These are phyloP conservation scores for Diachrysia chrysitis DNA, from an alignment of 2,888 invertebrate genomes.

Conservation along the genomic window DNA sequence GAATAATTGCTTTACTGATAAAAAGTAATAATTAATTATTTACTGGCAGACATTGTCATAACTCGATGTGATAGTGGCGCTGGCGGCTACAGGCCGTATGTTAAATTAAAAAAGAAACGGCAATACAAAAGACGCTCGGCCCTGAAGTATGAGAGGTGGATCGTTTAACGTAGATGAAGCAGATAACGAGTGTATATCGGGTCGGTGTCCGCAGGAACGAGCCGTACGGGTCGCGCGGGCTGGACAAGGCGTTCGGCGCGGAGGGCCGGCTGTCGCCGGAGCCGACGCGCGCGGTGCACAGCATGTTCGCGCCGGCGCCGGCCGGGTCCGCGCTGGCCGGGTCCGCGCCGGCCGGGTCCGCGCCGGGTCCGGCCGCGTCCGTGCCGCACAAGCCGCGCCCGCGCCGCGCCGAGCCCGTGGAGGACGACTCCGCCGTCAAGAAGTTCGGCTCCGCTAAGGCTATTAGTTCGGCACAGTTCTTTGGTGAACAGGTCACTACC, in stretches of 20 bases:
- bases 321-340: too few species aligned
- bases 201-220: slow-evolving; percentile 70
- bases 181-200: too few species aligned
- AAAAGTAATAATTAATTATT: too few species aligned
- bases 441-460: slow-evolving; percentile 99
- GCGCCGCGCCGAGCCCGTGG: slow-evolving; percentile 62
- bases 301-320: slow-evolving; percentile 77
- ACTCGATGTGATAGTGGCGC: too few species aligned
- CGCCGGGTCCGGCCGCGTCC: slow-evolving; percentile 28
- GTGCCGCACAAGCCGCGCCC: slow-evolving; percentile 35
- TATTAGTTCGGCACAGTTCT: slow-evolving; percentile 99
- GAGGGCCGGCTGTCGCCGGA: slow-evolving; percentile 77
- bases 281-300: slow-evolving; percentile 74
- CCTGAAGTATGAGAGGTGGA: too few species aligned
- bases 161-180: too few species aligned
- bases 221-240: slow-evolving; percentile 68
- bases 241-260: slow-evolving; percentile 34
- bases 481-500: slow-evolving; percentile 91
- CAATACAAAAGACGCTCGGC: too few species aligned
- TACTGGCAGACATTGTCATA: too few species aligned
- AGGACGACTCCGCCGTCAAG: slow-evolving; percentile 95
- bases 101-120: too few species aligned
- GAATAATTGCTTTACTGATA: too few species aligned
- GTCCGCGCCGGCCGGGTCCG: slow-evolving; percentile 65
- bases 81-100: too few species aligned